Evolutionary conservation across 2,888 invertebrate species (phyloP).

Genomic region (Nowickia ferox): DNA sequence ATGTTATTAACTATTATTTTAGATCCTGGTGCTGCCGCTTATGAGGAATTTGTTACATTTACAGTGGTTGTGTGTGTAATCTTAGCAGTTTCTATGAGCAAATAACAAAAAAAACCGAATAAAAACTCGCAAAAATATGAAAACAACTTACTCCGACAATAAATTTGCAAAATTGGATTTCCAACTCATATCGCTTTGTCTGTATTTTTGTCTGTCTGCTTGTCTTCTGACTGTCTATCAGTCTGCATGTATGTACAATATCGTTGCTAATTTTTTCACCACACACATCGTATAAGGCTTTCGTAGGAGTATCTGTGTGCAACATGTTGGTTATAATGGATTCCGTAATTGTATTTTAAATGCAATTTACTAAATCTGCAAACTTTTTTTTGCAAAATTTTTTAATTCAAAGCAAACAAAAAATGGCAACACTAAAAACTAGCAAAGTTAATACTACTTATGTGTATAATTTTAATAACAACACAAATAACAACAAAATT

Average conservation of each 20-base stretch:
- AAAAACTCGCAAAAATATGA: slow-evolving; percentile 12
- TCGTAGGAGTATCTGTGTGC: slow-evolving; percentile 18
- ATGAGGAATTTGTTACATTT: slow-evolving; percentile 1
- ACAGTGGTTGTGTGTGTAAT: slow-evolving; percentile 26
- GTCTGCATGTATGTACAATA: neutral
- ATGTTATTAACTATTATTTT: slow-evolving; percentile 57
- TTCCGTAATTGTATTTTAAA: slow-evolving; percentile 63
- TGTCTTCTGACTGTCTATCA: slow-evolving; percentile 1
- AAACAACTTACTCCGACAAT: slow-evolving; percentile 38
- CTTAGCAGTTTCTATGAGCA: neutral
- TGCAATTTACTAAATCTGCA: slow-evolving; percentile 69
- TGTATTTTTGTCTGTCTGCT: neutral
- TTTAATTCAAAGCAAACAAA: slow-evolving; percentile 32
- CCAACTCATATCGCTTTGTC: slow-evolving; percentile 44
- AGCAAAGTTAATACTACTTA: slow-evolving; percentile 32
- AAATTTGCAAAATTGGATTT: slow-evolving; percentile 63
- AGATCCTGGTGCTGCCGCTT: neutral
- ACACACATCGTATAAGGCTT: neutral
- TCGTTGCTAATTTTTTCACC: neutral
- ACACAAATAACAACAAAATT: neutral
- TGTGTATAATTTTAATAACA: slow-evolving; percentile 34
- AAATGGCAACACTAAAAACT: slow-evolving; percentile 3
- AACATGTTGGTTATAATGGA: slow-evolving; percentile 61
- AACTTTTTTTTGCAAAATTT: slow-evolving; percentile 45
- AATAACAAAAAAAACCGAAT: slow-evolving; percentile 12